Evolutionary conservation across 2,797 vertebrate species (phyloP).

Genomic region (Pantherophis alleghaniensis): DNA sequence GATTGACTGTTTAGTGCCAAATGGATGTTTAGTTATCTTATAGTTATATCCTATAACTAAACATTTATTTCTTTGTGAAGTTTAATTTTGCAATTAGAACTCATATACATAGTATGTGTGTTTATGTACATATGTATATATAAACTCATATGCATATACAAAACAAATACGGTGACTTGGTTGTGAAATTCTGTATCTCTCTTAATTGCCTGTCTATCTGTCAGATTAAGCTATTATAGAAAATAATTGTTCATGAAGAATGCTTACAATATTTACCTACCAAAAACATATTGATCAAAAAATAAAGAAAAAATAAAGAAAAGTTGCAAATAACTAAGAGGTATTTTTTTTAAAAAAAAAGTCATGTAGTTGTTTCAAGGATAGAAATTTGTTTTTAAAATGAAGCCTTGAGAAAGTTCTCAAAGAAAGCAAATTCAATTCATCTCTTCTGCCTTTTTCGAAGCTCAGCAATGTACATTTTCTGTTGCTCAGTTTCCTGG

Average conservation of each 20-base stretch:
- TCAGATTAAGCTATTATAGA: conserved; percentile 15
- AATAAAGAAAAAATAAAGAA: neutral
- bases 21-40: conserved; percentile 4
- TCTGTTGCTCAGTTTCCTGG: neutral
- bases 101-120: neutral
- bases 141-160: neutral
- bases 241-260: conserved; percentile 15
- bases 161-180: conserved; percentile 1
- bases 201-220: neutral
- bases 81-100: conserved; percentile 3
- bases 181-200: conserved; percentile 1
- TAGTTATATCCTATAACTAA: neutral
- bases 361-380: neutral
- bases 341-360: neutral
- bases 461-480: neutral
- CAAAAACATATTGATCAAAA: neutral
- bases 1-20: conserved; percentile 9
- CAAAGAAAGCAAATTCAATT: conserved; percentile 4
- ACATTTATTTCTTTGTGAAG: neutral
- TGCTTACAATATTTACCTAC: neutral
- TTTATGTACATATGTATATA: neutral
- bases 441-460: neutral
- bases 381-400: neutral
- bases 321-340: neutral
- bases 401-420: neutral